Evolutionary conservation across 2,797 vertebrate species (phyloP).

Genomic region (Sarcophilus harrisii): DNA sequence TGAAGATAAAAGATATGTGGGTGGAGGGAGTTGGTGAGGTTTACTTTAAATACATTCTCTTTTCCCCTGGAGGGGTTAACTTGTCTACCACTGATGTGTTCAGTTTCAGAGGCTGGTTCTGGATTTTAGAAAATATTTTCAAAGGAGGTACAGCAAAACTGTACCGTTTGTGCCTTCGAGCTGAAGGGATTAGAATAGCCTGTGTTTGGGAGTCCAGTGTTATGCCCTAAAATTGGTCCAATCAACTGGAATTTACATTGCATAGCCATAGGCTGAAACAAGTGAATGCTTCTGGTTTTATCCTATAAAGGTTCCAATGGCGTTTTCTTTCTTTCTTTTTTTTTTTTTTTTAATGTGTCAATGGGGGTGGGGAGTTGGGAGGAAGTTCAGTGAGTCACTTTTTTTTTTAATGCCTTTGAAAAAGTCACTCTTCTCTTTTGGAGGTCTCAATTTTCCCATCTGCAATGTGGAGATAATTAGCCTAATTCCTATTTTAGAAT

Average conservation of each 20-base stretch:
- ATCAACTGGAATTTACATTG: background rate
- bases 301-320: background rate
- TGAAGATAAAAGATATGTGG: constrained; percentile 11
- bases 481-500: background rate
- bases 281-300: background rate
- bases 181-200: background rate
- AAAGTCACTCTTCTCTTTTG: background rate
- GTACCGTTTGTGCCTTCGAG: background rate
- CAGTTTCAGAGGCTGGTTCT: background rate
- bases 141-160: background rate
- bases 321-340: background rate
- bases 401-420: background rate
- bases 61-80: background rate
- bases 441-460: background rate
- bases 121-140: constrained; percentile 1
- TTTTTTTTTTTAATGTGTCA: background rate
- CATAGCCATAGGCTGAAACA: background rate
- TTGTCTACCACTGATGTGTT: background rate
- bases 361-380: too few relatives aligned
- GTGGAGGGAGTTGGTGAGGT: background rate
- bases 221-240: background rate
- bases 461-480: background rate
- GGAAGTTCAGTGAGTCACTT: background rate
- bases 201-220: background rate
- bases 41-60: constrained; percentile 41